Conservation (phyloP, 1,140 invertebrate genomes). For the Drosophila seguyi region DNA sequence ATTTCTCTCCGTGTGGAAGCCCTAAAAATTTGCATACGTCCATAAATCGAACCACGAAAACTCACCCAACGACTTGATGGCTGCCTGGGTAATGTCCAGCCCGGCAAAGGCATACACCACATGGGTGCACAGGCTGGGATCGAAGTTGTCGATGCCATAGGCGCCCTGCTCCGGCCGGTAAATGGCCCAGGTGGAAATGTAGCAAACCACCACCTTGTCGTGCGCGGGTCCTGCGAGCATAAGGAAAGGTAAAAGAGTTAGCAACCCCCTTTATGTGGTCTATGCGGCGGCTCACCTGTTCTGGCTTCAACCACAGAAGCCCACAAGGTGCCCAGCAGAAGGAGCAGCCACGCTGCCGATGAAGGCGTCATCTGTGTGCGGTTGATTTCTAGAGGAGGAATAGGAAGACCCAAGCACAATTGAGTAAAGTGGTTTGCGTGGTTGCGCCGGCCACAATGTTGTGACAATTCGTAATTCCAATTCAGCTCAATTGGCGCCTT, state of each 20-base stretch:
- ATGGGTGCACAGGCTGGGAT: conserved; percentile 93
- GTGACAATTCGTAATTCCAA: conserved; percentile 52
- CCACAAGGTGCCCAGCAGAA: conserved; percentile 64
- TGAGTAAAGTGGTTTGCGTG: conserved; percentile 60
- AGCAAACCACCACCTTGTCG: conserved; percentile 91
- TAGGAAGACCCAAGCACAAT: conserved; percentile 11
- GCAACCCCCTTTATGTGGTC: conserved; percentile 52
- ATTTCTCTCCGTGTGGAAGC: neutral
- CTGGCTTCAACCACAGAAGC: conserved; percentile 68
- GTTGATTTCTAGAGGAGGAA: conserved; percentile 8
- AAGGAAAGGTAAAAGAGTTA: conserved; percentile 11
- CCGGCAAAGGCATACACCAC: conserved; percentile 95
- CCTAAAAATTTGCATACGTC: conserved; percentile 38
- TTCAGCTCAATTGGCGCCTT: conserved; percentile 64
- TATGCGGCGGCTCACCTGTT: conserved; percentile 55
- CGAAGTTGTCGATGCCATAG: conserved; percentile 89
- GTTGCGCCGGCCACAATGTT: conserved; percentile 18
- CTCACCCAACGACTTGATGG: conserved; percentile 89
- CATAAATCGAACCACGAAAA: conserved; percentile 18
- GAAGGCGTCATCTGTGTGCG: conserved; percentile 13
- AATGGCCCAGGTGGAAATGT: conserved; percentile 91
- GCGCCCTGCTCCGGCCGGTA: conserved; percentile 89
- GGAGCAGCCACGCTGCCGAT: conserved; percentile 24
- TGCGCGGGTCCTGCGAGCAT: conserved; percentile 85
- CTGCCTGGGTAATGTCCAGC: conserved; percentile 88